Evolutionary conservation across 2,113 vertebrate genomes (phyloP), one percentile per base, ranked within the genome.

Genomic region (Neodon shergylaensis): DNA sequence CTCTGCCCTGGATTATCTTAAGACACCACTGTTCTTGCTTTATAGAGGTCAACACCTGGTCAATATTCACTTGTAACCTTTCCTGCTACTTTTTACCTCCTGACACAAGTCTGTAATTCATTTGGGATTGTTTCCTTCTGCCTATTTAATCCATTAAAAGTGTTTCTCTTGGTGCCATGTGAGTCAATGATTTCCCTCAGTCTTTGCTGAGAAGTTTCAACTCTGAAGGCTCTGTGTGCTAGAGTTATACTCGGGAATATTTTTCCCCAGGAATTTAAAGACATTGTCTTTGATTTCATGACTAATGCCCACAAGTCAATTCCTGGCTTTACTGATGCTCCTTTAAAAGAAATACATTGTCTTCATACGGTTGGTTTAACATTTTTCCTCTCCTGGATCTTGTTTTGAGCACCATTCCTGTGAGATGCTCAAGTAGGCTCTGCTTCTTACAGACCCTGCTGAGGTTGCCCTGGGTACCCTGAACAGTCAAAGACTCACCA

Each of bases 41-140:
- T 74, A 17, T 68, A 63, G 74, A 78, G 61, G 61, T 52, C 54
- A 84, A 82, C 66, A 90, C 21, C 81, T 66, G 16, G 58, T 42
- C 52, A 44, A 13, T 24, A 33, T 73, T 78, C 33, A 16, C 78
- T 70, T 92, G 63, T 89, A 58, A 91, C 47, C 47, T 6, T 84
- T 94, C 12, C 19, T 73, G 4, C 73, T 73, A 76, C 13, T 44
- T 24, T 90, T 92, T 65, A 47, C 77, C 91, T 83, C 76, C 66
- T 92, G 36, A 72, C 63, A 26, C 7, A 91, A 52, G 36, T 88
- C 65, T 92, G 61, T 39, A 26, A 79, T 85, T 54, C 21, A 11
- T 74, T 91, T 88, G 66, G 14, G 12, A 74, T 28, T 88, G 33
- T 79, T 95, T 91, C 65, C 39, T 61, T 96, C 36, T 83, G 26